Evolutionary conservation across 2,113 vertebrate genomes (phyloP).

Genomic region (Ciconia boyciana): DNA sequence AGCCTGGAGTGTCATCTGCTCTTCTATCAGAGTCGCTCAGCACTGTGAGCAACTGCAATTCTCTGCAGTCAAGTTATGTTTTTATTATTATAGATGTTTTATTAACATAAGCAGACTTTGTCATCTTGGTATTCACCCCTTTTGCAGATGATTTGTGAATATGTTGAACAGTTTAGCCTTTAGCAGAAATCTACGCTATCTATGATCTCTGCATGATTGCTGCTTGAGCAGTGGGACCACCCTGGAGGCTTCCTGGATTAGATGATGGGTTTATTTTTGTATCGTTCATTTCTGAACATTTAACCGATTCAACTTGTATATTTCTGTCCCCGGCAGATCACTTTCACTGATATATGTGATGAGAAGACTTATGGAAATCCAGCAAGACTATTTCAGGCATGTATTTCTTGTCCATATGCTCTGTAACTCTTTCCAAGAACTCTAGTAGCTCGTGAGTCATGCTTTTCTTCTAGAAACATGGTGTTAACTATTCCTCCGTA

Average conservation of each 20-base stretch:
- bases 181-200: neutral
- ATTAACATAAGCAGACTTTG: neutral
- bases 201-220: neutral
- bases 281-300: neutral
- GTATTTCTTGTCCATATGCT: neutral
- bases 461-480: neutral
- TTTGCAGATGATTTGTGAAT: neutral
- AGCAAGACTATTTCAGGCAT: neutral
- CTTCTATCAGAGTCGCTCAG: neutral
- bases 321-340: neutral
- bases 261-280: neutral
- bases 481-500: neutral
- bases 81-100: neutral
- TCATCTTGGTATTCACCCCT: neutral
- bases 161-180: neutral
- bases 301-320: neutral
- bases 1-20: neutral
- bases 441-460: neutral
- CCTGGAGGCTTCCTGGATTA: neutral
- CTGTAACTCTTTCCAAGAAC: neutral
- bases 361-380: neutral
- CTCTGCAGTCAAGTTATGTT: neutral
- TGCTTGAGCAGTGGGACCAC: neutral
- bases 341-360: neutral
- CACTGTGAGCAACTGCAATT: neutral